phyloP scores from a whole-genome alignment of 2,888 invertebrate genomes.

The Parnassius mnemosyne region DNA sequence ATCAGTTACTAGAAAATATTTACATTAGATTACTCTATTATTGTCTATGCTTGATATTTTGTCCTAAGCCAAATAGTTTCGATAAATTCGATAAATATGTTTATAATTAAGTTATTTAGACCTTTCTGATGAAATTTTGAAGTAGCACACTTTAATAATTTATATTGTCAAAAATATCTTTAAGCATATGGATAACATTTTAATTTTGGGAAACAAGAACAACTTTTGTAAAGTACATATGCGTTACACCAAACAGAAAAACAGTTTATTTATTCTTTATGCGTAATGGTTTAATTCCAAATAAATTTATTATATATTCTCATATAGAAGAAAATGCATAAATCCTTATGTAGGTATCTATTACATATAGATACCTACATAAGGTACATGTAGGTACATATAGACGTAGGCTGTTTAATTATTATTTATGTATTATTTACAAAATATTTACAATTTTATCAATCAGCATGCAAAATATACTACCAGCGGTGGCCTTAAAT shows the following conservation, averaged over 20 bases:
- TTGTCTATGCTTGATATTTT: conserved; percentile 38
- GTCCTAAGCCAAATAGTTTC: conserved; percentile 24
- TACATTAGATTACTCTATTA: conserved; percentile 31
- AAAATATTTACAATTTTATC: conserved; percentile 1
- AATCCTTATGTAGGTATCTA: no score
- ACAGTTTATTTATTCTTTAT: no score
- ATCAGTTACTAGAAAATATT: conserved; percentile 23
- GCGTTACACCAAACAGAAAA: no score
- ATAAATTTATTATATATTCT: no score
- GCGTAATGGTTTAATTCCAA: no score
- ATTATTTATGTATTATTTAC: background rate
- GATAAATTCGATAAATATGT: conserved; percentile 24
- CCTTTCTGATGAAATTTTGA: background rate
- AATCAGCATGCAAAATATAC: no score
- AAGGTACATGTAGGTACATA: no score
- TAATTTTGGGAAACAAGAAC: background rate
- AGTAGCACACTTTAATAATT: background rate
- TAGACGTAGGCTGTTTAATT: background rate
- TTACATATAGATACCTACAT: no score
- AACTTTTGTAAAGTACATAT: background rate
- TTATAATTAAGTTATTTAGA: background rate
- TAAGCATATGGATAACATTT: background rate
- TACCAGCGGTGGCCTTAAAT: no score
- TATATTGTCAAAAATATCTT: background rate
- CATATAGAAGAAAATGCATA: no score